Conservation (phyloP, 2,888 invertebrate species). For the Lysandra bellargus region DNA sequence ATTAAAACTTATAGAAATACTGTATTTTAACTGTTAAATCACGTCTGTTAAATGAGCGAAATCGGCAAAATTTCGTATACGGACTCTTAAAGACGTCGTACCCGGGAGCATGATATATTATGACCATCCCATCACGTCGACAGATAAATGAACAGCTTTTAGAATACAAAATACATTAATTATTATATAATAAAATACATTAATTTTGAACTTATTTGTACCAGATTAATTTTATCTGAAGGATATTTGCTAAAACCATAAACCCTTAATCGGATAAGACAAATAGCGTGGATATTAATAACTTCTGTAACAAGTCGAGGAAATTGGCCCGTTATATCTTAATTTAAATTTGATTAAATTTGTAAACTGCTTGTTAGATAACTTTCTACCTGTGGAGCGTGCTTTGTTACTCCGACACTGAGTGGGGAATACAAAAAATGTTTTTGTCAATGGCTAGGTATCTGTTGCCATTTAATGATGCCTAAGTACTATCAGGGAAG, state of each 20-base stretch:
- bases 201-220: background rate
- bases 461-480: too few relatives aligned
- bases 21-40: too few relatives aligned
- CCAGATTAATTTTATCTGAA: background rate
- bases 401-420: background rate
- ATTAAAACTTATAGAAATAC: too few relatives aligned
- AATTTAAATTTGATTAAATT: slow-evolving; percentile 32
- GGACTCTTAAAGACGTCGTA: too few relatives aligned
- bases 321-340: slow-evolving; percentile 28
- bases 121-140: too few relatives aligned
- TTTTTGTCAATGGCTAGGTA: background rate
- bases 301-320: slow-evolving; percentile 26
- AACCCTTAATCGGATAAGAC: slow-evolving; percentile 11
- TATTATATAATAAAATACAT: too few relatives aligned
- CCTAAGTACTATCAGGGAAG: too few relatives aligned
- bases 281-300: slow-evolving; percentile 14
- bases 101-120: too few relatives aligned
- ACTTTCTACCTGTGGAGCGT: background rate
- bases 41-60: too few relatives aligned
- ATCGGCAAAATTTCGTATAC: too few relatives aligned
- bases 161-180: background rate
- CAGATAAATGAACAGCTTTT: background rate
- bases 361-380: slow-evolving; percentile 22
- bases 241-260: background rate
- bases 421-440: background rate